Base-by-base conservation (phyloP, 2,888 invertebrate genomes). In the Oscheius onirici region DNA sequence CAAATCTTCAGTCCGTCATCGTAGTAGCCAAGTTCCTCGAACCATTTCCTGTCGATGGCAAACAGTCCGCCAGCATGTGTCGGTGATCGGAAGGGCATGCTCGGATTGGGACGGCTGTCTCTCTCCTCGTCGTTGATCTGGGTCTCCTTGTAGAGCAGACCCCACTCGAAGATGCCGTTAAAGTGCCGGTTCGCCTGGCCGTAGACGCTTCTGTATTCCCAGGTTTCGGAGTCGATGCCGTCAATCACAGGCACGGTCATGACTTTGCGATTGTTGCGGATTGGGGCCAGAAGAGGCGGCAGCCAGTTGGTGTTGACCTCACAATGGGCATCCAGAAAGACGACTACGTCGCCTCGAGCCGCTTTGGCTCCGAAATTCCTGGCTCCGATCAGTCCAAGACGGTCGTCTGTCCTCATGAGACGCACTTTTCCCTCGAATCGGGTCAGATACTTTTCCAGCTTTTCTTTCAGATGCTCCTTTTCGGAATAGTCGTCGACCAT, bases 41-140 rank as follows among this genome's bases (percentile, higher is more conserved):
- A 99, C 89, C 96, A 99, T 82, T 93, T 91, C 73, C 95, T 91
- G 88, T 97, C 93, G 77, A 99, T 97, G 0, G 99, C 97, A 90
- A 99, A 97, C 13, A 99, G 90, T 1, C 99, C 99, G n/a, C 97
- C 97, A n/a, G 97, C 97, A 90, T 97, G 97, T 0, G 97, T 97
- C 0, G 97, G 97, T 83, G 96, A 95, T 84, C 92, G 93, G 89
- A 97, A 99, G 0, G 97, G 97, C 88, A 95, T 95, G 67, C 94
- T 94, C 86, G 93, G 92, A 88, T 97, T 92, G 75, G 92, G 90
- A 79, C 96, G 91, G 3, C 90, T 91, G 40, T 91, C 91, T 1
- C 92, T 90, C 89, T 97, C 96, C 72, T 92, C 91, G 28, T 92
- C 91, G 0, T 97, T 95, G 1, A 97, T 92, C 88, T 95, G 94